Percentiles rank a stretch among this genome's conserved stretches.
phyloP scores from a whole-genome alignment of 1,140 invertebrate species.

The Drosophila rufa region DNA sequence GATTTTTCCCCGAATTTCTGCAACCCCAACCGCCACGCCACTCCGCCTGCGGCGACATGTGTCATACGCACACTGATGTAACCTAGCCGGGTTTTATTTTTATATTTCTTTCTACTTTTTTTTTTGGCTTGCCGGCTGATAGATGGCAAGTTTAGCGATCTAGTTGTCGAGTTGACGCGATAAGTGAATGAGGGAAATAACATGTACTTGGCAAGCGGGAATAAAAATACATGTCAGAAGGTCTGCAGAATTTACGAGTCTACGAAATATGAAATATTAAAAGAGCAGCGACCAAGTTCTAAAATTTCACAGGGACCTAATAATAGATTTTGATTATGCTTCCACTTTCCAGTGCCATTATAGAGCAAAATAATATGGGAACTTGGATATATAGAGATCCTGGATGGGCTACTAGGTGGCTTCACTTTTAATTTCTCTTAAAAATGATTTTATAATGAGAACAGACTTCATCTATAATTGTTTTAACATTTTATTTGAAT shows the following conservation, averaged over 20 bases:
- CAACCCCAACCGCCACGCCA: constrained; percentile 25
- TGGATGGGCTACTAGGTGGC: no score
- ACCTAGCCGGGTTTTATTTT: constrained; percentile 30
- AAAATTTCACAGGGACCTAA: no score
- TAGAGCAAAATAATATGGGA: background rate
- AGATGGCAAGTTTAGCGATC: constrained; percentile 26
- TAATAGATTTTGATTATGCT: background rate
- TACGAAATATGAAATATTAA: background rate
- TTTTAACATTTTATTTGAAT: no score
- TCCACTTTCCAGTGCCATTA: background rate
- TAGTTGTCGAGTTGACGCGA: constrained; percentile 33
- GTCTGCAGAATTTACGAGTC: background rate
- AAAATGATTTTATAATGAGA: no score
- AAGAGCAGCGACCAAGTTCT: background rate
- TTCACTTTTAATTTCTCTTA: no score
- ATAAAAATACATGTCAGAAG: background rate
- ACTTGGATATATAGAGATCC: no score
- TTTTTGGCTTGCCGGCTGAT: constrained; percentile 12
- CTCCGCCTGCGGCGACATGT: constrained; percentile 63
- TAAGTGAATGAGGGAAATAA: constrained; percentile 16
- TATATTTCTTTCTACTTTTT: constrained; percentile 13
- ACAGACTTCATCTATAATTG: no score
- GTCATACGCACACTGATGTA: constrained; percentile 48
- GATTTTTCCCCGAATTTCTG: constrained; percentile 14
- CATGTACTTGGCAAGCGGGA: background rate